Evolutionary conservation across 2,888 invertebrate genomes (phyloP), one percentile per base, ranked within the genome.

Genomic region (Allolobophora icterica): DNA sequence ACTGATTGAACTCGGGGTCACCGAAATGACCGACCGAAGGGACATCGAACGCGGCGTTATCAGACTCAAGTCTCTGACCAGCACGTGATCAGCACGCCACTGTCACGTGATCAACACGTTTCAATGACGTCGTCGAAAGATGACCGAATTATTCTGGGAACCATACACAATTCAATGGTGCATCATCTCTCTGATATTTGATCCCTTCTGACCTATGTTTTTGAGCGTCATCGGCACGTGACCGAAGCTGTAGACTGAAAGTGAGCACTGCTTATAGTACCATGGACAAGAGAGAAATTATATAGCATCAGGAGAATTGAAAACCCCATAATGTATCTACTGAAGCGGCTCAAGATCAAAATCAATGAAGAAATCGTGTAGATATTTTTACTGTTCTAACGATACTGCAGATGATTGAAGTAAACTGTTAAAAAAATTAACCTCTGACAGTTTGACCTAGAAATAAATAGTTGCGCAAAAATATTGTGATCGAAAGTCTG

Each of bases 351-450:
- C 71, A 71, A n/a, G 6, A n/a, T 71, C 30, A 8, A 71, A n/a
- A 30, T 5, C 30, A 71, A 71, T 11, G 11, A n/a, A 13, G 17
- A 71, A n/a, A n/a, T 8, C 17, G 71, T 71, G 71, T 71, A 71
- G 30, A 71, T n/a, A 71, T 71, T 71, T n/a, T 71, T 71, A 71
- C 8, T n/a, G n/a, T 71, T 71, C n/a, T n/a, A 11, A 5, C 13
- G 71, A 71, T 71, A 71, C 71, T 71, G 71, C 71, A 71, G 71
- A 71, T 71, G 71, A 71, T n/a, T 71, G 8, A 52, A 71, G n/a
- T n/a, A 17, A 30, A n/a, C n/a, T 52, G 5, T 71, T 2, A n/a
- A 30, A 8, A 71, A 30, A 30, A 3, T n/a, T n/a, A 71, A 8
- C 11, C 30, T 71, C 8, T 11, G 30, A n/a, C 30, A n/a, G 8